Evolutionary conservation across 2,888 invertebrate species (phyloP), one percentile per base, ranked within the genome.

Genomic region (Dicyrtoma fusca): DNA sequence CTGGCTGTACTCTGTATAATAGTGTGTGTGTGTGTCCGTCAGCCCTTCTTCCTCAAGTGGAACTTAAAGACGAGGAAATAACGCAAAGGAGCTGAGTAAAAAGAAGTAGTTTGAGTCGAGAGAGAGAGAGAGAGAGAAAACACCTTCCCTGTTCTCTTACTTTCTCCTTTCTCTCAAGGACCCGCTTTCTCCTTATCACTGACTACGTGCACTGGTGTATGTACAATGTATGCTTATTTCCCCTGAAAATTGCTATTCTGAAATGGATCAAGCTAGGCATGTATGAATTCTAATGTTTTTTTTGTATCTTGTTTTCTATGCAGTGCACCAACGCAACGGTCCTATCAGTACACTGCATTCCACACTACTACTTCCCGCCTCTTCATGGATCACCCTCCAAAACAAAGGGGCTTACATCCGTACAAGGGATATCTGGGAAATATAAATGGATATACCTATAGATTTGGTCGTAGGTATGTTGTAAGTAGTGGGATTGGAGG

Each of bases 261-360:
- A 63, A 47, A 63, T 63, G 63, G 47, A 63, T 63, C 47, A 47
- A 63, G 23, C 11, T 4, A 23, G 63, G 47, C 23, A 25, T 47
- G 47, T 21, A 47, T 21, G 62, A 62, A 62, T 62, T 62, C 42
- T 42, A 62, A 42, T 62, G 62, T 62, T 44, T n/a, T n/a, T n/a
- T n/a, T n/a, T n/a, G n/a, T n/a, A n/a, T n/a, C 34, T 8, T 34
- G 34, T 8, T 34, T 8, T 34, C 34, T 34, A 34, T 34, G 34
- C 34, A 34, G n/a, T n/a, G n/a, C n/a, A n/a, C n/a, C n/a, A n/a
- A n/a, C n/a, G n/a, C n/a, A n/a, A n/a, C n/a, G n/a, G n/a, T n/a
- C n/a, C n/a, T n/a, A n/a, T n/a, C n/a, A n/a, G n/a, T n/a, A n/a
- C n/a, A n/a, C n/a, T n/a, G n/a, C n/a, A n/a, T n/a, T n/a, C n/a